phyloP scores from a whole-genome alignment of 2,113 vertebrate species.

The Uria lomvia region DNA sequence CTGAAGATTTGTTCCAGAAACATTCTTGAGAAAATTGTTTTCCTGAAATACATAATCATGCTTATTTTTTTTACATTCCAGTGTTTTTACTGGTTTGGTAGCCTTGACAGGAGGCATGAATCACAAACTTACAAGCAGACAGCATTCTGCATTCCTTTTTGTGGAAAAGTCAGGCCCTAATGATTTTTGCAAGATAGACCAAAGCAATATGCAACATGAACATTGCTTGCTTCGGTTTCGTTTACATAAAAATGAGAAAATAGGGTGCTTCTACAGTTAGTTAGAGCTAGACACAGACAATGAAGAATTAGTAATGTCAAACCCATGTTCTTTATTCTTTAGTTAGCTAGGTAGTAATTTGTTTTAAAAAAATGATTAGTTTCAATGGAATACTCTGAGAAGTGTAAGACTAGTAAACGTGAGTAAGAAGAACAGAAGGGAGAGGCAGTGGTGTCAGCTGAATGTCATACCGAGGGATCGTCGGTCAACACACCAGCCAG shows the following conservation, averaged over 20 bases:
- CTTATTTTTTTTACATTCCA: conserved; percentile 62
- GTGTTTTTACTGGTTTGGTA: conserved; percentile 59
- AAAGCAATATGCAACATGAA: neutral
- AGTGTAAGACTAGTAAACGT: neutral
- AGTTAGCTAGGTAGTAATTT: neutral
- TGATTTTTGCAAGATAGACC: neutral
- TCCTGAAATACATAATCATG: conserved; percentile 62
- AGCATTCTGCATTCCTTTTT: conserved; percentile 43
- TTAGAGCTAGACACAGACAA: neutral
- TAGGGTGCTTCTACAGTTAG: neutral
- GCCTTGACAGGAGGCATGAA: conserved; percentile 57
- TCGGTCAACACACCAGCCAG: neutral
- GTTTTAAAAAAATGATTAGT: neutral
- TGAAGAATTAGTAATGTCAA: neutral
- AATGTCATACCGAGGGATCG: neutral
- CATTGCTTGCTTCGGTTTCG: neutral
- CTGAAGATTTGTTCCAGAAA: conserved; percentile 63
- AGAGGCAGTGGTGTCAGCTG: neutral
- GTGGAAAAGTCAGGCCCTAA: conserved; percentile 1
- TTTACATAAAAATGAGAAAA: neutral
- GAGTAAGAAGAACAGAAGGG: neutral
- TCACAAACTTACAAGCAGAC: conserved; percentile 48
- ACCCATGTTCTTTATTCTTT: neutral
- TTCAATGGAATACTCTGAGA: neutral
- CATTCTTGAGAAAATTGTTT: conserved; percentile 66